Percentiles rank a stretch among this genome's conserved stretches.
These are phyloP conservation scores for Hydraecia micacea DNA, from an alignment of 2,888 invertebrate species.

Conservation along the genomic window DNA sequence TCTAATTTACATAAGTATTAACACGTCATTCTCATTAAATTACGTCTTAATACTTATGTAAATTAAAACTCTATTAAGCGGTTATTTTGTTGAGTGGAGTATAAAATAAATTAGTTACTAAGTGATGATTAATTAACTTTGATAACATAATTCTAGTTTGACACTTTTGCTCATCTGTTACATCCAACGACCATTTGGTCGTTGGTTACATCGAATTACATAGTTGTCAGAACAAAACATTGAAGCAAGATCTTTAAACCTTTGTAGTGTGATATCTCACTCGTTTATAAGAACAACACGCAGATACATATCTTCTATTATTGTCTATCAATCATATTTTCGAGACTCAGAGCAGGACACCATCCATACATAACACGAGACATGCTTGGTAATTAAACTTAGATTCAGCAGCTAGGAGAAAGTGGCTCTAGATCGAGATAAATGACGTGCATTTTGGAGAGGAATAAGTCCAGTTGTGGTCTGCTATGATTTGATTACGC, in stretches of 20 bases:
- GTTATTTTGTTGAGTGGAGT: not conserved
- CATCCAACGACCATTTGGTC: too few relatives aligned
- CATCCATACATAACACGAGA: not conserved
- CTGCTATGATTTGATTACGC: not conserved
- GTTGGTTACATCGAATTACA: too few relatives aligned
- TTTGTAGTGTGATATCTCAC: too few relatives aligned
- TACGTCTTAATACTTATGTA: slow-evolving; percentile 13
- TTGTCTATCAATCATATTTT: not conserved
- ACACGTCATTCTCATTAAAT: too few relatives aligned
- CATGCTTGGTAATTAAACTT: not conserved
- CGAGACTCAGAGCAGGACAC: not conserved
- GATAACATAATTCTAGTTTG: not conserved
- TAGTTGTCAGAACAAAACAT: too few relatives aligned
- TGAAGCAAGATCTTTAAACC: too few relatives aligned
- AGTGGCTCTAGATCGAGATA: not conserved
- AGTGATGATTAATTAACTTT: slow-evolving; percentile 11
- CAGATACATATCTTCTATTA: not conserved
- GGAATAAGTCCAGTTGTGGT: not conserved
- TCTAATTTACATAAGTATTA: not conserved
- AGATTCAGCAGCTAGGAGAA: not conserved
- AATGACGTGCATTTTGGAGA: not conserved
- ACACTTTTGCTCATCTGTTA: too few relatives aligned
- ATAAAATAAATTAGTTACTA: slow-evolving; percentile 4
- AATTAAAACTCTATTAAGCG: slow-evolving; percentile 48
- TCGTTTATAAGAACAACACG: not conserved